These are phyloP conservation scores for Dendropsophus ebraccatus DNA, from an alignment of 2,113 vertebrate species.

Conservation along the genomic window DNA sequence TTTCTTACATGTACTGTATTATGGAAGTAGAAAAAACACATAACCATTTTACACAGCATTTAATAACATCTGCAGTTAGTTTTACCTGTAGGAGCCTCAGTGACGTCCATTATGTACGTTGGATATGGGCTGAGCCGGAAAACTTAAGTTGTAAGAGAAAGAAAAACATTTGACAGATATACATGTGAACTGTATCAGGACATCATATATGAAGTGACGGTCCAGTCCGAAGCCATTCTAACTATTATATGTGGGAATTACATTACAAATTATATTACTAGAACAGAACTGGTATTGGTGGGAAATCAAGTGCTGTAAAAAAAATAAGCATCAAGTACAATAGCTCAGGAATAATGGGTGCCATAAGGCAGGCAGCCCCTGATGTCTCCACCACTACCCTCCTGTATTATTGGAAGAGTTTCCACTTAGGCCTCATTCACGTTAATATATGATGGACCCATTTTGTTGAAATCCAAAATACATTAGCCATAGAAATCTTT, in stretches of 20 bases:
- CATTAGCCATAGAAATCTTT: not conserved
- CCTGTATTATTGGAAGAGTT: not conserved
- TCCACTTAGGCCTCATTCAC: too few relatives aligned
- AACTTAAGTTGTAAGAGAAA: conserved; percentile 45
- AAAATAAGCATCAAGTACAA: too few relatives aligned
- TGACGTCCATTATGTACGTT: conserved; percentile 55
- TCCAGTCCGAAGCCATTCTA: not conserved
- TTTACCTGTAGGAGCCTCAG: conserved; percentile 51
- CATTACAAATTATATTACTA: not conserved
- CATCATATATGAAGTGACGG: not conserved
- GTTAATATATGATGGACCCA: not conserved
- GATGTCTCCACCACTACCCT: not conserved
- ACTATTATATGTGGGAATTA: not conserved
- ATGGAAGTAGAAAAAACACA: not conserved
- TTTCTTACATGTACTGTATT: not conserved
- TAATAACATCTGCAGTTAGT: not conserved
- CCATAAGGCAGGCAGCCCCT: not conserved
- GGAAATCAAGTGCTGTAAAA: too few relatives aligned
- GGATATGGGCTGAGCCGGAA: conserved; percentile 36
- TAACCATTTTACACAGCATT: conserved; percentile 30
- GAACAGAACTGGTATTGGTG: too few relatives aligned
- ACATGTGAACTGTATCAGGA: conserved; percentile 6
- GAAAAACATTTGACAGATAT: conserved; percentile 41
- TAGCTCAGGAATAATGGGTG: too few relatives aligned
- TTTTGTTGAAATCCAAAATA: not conserved